A percentile compares a stretch with the other conserved stretches of the same genome.
Conservation (phyloP, 2,888 invertebrate species). For the Nezara viridula region DNA sequence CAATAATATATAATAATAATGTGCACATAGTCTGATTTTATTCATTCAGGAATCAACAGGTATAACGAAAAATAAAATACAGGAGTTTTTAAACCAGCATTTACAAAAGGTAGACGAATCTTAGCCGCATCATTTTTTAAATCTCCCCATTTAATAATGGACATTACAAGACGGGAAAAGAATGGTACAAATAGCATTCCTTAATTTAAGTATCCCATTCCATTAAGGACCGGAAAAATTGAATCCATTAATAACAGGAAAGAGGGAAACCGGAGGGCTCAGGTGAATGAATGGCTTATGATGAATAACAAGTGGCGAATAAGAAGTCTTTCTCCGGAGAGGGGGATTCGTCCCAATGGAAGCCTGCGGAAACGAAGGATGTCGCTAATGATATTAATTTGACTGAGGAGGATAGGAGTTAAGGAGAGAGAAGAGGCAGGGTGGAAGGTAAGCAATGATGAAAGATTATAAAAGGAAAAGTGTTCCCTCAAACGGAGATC, state of each 20-base stretch:
- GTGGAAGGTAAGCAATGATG: background rate
- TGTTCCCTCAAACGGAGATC: background rate
- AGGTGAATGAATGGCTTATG: conserved; percentile 45
- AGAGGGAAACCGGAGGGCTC: background rate
- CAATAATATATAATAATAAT: too few species aligned
- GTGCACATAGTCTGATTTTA: too few species aligned
- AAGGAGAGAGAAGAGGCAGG: background rate
- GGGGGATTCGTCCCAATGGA: background rate
- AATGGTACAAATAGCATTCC: background rate
- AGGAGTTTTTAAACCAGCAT: background rate
- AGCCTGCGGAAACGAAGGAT: background rate
- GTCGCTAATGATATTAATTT: conserved; percentile 13
- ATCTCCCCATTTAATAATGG: background rate
- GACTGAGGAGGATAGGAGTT: background rate
- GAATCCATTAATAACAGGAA: conserved; percentile 34
- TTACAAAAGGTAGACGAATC: background rate
- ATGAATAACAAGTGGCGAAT: conserved; percentile 42
- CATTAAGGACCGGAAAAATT: conserved; percentile 18
- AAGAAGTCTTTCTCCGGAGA: background rate
- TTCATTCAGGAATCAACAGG: conserved; percentile 17
- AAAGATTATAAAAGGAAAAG: background rate
- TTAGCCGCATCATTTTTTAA: background rate
- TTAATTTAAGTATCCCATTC: background rate
- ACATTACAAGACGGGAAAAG: background rate
- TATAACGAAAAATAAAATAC: background rate